Conservation (phyloP, 2,113 vertebrate species). For the Lichenostomus cassidix region DNA sequence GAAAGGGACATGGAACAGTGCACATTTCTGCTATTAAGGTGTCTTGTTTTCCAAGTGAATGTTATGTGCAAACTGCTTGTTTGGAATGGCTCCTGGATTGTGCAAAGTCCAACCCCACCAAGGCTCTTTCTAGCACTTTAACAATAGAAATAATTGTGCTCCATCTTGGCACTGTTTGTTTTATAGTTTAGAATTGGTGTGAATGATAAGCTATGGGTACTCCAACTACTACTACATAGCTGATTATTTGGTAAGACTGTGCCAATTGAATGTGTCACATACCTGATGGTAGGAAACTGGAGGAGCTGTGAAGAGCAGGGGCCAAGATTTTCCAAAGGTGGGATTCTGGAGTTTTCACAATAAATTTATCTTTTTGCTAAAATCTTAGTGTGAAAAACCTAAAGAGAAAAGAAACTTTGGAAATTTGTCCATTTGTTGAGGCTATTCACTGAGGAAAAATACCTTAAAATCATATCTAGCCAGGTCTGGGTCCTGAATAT, state of each 20-base stretch:
- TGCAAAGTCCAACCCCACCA: neutral
- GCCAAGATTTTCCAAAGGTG: neutral
- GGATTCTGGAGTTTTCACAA: neutral
- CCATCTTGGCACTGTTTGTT: neutral
- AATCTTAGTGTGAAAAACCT: neutral
- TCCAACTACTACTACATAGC: neutral
- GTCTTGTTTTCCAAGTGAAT: neutral
- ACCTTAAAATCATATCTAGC: neutral
- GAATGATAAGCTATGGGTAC: neutral
- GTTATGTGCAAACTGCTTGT: neutral
- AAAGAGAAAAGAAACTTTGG: neutral
- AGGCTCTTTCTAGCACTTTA: neutral
- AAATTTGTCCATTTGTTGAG: neutral
- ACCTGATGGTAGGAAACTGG: neutral
- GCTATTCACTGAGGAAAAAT: neutral
- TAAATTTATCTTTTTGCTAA: neutral
- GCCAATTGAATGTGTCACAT: accelerated
- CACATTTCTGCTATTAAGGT: neutral
- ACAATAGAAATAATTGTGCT: accelerated
- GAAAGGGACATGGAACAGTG: neutral
- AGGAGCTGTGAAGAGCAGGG: neutral
- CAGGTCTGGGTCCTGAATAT: neutral
- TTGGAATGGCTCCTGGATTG: neutral
- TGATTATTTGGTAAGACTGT: neutral
- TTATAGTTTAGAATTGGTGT: neutral